phyloP scores from a whole-genome alignment of 2,797 vertebrate genomes.

The Tympanoctomys barrerae region DNA sequence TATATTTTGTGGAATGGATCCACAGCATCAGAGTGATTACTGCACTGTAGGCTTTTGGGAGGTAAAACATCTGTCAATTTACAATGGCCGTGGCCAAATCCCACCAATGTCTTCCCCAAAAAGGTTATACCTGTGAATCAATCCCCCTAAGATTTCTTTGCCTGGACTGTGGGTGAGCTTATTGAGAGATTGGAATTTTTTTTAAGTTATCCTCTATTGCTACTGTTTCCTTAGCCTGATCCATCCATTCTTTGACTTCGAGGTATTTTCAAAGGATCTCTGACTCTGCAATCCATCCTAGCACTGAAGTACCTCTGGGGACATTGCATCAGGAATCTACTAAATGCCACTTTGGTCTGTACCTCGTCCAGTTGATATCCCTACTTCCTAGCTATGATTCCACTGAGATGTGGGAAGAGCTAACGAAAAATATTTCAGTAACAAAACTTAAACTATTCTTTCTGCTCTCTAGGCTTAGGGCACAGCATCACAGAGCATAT shows the following conservation, averaged over 20 bases:
- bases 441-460: conserved; percentile 31
- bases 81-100: neutral
- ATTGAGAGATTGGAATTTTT: neutral
- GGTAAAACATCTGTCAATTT: neutral
- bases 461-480: neutral
- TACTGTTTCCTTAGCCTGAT: conserved; percentile 36
- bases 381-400: conserved; percentile 7
- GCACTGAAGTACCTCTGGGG: conserved; percentile 39
- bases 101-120: neutral
- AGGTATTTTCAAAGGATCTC: conserved; percentile 60
- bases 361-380: neutral
- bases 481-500: neutral
- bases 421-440: conserved; percentile 34
- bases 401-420: neutral
- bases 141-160: neutral
- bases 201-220: conserved; percentile 41
- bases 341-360: neutral
- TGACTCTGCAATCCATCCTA: conserved; percentile 46
- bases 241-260: neutral
- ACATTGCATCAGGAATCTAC: neutral
- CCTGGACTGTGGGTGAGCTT: conserved; percentile 10
- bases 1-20: neutral
- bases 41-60: neutral
- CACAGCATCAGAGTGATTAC: neutral
- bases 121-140: neutral